Evolutionary conservation across 2,888 invertebrate species (phyloP), one percentile per base, ranked within the genome.

Genomic region (Nymphalis urticae): DNA sequence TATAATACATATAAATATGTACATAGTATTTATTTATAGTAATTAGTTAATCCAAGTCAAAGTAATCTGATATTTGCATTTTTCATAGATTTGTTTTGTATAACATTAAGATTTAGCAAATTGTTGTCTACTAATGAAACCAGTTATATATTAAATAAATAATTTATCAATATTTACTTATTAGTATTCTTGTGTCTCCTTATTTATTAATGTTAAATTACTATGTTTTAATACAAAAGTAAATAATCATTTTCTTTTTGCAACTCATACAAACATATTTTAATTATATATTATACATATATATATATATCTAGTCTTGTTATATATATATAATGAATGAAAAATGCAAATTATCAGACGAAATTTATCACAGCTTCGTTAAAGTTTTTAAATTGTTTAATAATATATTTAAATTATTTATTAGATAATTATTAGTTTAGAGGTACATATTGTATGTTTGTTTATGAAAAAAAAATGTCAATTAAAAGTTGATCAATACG

Each of bases 271-370:
- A 42, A 13, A 10, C 10, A 4, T 42, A 13, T 2, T 9, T 36
- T 36, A 36, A 36, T 36, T 36, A 42, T 3, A 42, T 27, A 27
- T 27, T 10, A 42, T 42, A 42, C 13, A 42, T 42, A 42, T 42
- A 42, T 42, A 42, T 0, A 0, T 42, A 13, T 42, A 13, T 51
- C 51, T 51, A 51, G 51, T 51, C 51, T 51, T 51, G 8, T 51
- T 51, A 16, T 27, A 21, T 3, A 21, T 19, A 24, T 24, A 53
- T n/a, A 8, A 32, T n/a, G 0, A 56, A 53, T 56, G 24, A 56
- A 32, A 56, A 56, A 32, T 56, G 54, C 54, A 56, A 42, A 56
- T 56, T n/a, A 32, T 56, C 54, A 32, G 17, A 32, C 32, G 53
- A 53, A 2, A 32, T 32, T 8, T 32, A 56, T n/a, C 32, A 17